Percentiles rank a stretch among this genome's conserved stretches.
Conservation (phyloP, 2,888 invertebrate species). For the Melanophora roralis region DNA sequence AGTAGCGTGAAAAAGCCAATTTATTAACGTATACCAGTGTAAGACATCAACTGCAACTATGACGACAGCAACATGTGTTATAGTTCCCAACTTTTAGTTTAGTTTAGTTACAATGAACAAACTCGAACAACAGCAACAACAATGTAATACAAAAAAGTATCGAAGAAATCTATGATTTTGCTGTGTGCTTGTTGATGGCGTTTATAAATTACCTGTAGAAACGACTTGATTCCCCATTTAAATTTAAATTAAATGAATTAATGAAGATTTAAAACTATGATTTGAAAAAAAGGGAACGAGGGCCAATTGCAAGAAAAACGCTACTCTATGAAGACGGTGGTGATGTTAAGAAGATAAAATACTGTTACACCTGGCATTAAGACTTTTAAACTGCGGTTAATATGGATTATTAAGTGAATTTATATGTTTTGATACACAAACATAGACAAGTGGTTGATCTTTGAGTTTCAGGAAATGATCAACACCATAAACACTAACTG, state of each 20-base stretch:
- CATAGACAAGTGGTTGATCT: slow-evolving; percentile 7
- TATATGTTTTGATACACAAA: no score
- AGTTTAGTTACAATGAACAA: slow-evolving; percentile 39
- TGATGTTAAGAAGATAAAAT: background rate
- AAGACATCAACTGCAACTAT: slow-evolving; percentile 26
- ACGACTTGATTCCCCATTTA: background rate
- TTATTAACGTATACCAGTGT: slow-evolving; percentile 42
- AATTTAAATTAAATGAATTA: slow-evolving; percentile 31
- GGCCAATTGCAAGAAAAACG: background rate
- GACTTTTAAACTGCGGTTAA: slow-evolving; percentile 17
- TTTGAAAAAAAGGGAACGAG: background rate
- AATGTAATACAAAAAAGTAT: slow-evolving; percentile 15
- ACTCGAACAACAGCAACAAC: slow-evolving; percentile 1
- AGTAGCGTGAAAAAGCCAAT: slow-evolving; percentile 48
- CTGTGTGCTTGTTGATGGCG: slow-evolving; percentile 1
- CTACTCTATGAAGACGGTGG: background rate
- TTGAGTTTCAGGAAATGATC: slow-evolving; percentile 52
- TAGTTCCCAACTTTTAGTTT: slow-evolving; percentile 55
- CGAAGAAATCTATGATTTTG: slow-evolving; percentile 21
- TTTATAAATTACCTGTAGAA: slow-evolving; percentile 17
- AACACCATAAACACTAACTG: slow-evolving; percentile 16
- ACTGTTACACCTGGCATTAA: slow-evolving; percentile 16
- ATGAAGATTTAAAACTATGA: slow-evolving; percentile 12
- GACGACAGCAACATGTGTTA: slow-evolving; percentile 47
- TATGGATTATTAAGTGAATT: background rate